These are phyloP conservation scores for Drosophila mojavensis DNA, from an alignment of 1,140 invertebrate genomes.

Conservation along the genomic window DNA sequence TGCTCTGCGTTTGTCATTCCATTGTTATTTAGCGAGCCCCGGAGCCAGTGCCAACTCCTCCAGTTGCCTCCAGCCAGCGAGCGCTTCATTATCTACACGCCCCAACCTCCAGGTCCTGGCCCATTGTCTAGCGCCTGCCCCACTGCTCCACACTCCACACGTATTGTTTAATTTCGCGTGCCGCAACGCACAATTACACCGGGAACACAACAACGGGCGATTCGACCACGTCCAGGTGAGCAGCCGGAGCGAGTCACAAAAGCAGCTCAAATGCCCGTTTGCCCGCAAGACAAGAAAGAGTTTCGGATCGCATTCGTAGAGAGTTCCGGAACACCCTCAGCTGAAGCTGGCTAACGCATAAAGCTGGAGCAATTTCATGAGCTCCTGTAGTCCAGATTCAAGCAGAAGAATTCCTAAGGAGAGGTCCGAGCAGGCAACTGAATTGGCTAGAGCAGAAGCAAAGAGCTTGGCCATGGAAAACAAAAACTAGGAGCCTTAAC, in stretches of 20 bases:
- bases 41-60: constrained; percentile 14
- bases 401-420: not conserved
- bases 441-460: too few species aligned
- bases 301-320: not conserved
- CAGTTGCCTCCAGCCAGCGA: not conserved
- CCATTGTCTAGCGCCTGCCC: constrained; percentile 11
- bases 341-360: too few species aligned
- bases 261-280: not conserved
- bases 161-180: constrained; percentile 71
- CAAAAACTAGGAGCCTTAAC: too few species aligned
- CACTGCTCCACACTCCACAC: constrained; percentile 1
- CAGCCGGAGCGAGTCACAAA: not conserved
- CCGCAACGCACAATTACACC: constrained; percentile 75
- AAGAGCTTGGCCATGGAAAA: too few species aligned
- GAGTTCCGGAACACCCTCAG: too few species aligned
- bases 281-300: not conserved
- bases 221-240: constrained; percentile 19
- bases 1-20: constrained; percentile 68
- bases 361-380: too few species aligned
- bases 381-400: too few species aligned
- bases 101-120: not conserved
- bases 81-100: constrained; percentile 60
- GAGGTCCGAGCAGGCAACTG: too few species aligned
- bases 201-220: not conserved
- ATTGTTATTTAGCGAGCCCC: constrained; percentile 71